Base-by-base conservation (phyloP, 2,797 vertebrate species). In the Apogon hyalosoma region DNA sequence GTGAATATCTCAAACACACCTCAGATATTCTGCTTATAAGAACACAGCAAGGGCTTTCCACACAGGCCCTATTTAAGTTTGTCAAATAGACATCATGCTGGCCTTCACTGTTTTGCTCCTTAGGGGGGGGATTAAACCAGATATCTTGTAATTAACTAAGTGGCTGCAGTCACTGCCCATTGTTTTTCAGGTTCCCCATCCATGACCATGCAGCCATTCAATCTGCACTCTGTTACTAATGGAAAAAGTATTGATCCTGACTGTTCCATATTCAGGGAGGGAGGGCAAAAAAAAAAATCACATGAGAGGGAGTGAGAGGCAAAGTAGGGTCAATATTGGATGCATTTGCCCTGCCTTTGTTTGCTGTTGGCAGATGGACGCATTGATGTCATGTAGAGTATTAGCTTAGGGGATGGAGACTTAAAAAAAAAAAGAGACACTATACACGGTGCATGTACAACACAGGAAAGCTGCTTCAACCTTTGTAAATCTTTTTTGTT, bases 231-330 rank as follows among this genome's bases (percentile, higher is more conserved):
- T 75, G 84, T 51, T 66, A 81, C 90, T 93, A 94, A 93, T 94
- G 92, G 93, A 93, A 87, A 36, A 90, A 84, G 83, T 91, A 94
- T 92, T 85, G 92, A 95, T 94, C 80, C 48, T 47, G 43, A 14
- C 60, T 85, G 83, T 83, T 90, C 84, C 87, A 89, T 86, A 91
- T 92, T 89, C 84, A 83, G 75, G 69, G 63, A 56, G 61, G 13
- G n/a, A 31, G 28, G 28, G 28, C 63, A 63, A 69, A 63, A 55
- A 69, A 63, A 55, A 59, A 6, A 10, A 12, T 21, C 28, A 58
- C 41, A 72, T 16, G 40, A 8, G 6, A n/a, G 60, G 42, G 74
- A 46, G 51, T 31, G 70, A 70, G 75, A 51, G 38, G 69, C 47
- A 74, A 62, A 56, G 36, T 63, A 1, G 55, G 71, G 79, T 85